These are phyloP conservation scores for Dreissena rostriformis DNA, from an alignment of 1,140 invertebrate species.

Conservation along the genomic window DNA sequence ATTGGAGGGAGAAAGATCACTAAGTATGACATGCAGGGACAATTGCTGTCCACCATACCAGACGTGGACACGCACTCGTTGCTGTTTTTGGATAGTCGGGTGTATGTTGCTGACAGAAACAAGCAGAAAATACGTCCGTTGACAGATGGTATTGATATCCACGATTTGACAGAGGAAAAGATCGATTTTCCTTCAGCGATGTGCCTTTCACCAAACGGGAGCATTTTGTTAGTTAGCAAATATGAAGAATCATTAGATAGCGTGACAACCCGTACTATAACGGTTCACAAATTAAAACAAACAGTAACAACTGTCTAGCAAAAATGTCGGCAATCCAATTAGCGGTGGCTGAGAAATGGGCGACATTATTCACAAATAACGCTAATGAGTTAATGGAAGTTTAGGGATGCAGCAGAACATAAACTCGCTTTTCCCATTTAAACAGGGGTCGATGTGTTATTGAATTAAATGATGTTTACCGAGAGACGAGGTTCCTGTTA, in stretches of 20 bases:
- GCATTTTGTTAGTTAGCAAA: constrained; percentile 27
- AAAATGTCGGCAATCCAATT: no score
- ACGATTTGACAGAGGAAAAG: constrained; percentile 11
- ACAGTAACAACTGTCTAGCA: not conserved
- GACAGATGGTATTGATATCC: constrained; percentile 5
- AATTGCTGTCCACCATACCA: constrained; percentile 26
- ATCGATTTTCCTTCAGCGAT: constrained; percentile 37
- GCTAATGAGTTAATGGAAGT: no score
- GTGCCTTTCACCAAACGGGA: constrained; percentile 16
- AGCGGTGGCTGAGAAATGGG: no score
- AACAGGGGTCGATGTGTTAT: no score
- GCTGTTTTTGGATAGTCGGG: constrained; percentile 29
- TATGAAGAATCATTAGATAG: constrained; percentile 43
- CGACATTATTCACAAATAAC: no score
- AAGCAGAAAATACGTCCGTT: constrained; percentile 42
- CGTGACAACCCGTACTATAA: constrained; percentile 17
- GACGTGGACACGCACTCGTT: constrained; percentile 40
- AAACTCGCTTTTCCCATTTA: no score
- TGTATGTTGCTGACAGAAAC: constrained; percentile 49
- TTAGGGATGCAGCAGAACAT: no score
- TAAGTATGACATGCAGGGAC: constrained; percentile 30
- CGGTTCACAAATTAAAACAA: constrained; percentile 18
- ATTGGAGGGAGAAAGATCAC: constrained; percentile 16
- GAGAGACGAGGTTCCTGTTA: no score
- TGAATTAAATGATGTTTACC: no score